These are phyloP conservation scores for Macrosoma leucophasiata DNA, from an alignment of 2,888 invertebrate species.

Conservation along the genomic window DNA sequence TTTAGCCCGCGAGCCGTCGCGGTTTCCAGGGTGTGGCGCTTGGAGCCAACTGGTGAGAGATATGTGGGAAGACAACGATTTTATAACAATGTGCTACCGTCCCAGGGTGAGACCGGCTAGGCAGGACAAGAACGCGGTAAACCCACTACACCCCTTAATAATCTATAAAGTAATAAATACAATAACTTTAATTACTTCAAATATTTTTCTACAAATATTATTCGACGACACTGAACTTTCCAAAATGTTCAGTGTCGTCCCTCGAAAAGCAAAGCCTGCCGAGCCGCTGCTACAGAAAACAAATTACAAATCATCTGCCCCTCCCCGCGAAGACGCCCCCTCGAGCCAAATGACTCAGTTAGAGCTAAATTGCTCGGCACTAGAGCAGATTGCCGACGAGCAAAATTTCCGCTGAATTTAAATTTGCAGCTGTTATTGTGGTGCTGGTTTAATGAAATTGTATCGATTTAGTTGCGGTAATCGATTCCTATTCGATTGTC, in stretches of 20 bases:
- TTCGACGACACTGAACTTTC: background rate
- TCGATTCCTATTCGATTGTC: slow-evolving; percentile 30
- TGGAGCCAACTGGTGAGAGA: background rate
- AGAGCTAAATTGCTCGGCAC: slow-evolving; percentile 60
- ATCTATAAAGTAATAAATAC: background rate
- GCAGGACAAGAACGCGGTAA: too few species aligned
- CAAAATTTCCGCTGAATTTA: slow-evolving; percentile 68
- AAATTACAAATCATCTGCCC: slow-evolving; percentile 74
- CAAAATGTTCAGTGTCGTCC: slow-evolving; percentile 26
- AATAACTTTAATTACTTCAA: background rate
- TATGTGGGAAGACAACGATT: background rate
- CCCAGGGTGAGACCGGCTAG: too few species aligned
- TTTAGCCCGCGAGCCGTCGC: too few species aligned
- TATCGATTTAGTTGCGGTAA: slow-evolving; percentile 46
- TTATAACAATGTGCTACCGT: too few species aligned
- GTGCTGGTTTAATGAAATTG: slow-evolving; percentile 46
- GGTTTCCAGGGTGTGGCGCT: too few species aligned
- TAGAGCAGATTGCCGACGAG: slow-evolving; percentile 53
- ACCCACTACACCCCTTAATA: too few species aligned
- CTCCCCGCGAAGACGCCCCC: slow-evolving; percentile 48
- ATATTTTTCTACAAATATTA: background rate
- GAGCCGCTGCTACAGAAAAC: slow-evolving; percentile 57
- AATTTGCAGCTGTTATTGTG: slow-evolving; percentile 54
- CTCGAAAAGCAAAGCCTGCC: slow-evolving; percentile 23
- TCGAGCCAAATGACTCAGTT: slow-evolving; percentile 69